phyloP scores from a whole-genome alignment of 1,140 invertebrate genomes.

The Drosophila santomea region DNA sequence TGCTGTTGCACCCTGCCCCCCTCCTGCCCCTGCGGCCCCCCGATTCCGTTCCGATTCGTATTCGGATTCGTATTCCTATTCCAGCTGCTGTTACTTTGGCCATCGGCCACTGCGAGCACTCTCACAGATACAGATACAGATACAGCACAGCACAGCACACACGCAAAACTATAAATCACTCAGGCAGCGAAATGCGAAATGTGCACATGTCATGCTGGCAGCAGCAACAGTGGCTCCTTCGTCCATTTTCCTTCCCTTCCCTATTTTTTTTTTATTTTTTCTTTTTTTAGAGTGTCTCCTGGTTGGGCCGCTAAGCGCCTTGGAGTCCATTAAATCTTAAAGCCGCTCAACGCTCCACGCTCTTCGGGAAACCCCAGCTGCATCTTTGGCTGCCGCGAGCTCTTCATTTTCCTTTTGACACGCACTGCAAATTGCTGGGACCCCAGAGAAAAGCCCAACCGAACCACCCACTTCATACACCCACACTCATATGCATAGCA shows the following conservation, averaged over 20 bases:
- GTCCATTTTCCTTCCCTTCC: neutral
- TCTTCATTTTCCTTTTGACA: constrained; percentile 77
- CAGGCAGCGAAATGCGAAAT: constrained; percentile 78
- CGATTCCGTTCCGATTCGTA: neutral
- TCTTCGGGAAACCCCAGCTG: constrained; percentile 11
- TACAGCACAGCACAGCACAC: constrained; percentile 10
- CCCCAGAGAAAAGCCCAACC: neutral
- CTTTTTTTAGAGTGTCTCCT: constrained; percentile 28
- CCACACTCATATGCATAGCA: constrained; percentile 12
- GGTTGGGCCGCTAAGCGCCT: constrained; percentile 45
- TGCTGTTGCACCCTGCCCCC: constrained; percentile 15
- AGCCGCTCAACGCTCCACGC: constrained; percentile 45
- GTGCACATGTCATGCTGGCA: constrained; percentile 73
- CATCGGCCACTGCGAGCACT: constrained; percentile 22
- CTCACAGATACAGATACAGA: constrained; percentile 56
- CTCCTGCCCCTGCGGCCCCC: neutral
- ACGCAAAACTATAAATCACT: constrained; percentile 76
- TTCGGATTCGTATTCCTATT: constrained; percentile 3
- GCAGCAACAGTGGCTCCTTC: constrained; percentile 17
- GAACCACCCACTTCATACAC: constrained; percentile 12
- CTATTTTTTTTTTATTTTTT: neutral
- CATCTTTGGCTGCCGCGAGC: constrained; percentile 50
- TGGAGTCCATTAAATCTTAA: constrained; percentile 52
- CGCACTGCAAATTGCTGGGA: constrained; percentile 59
- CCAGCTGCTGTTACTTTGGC: constrained; percentile 30